phyloP scores from a whole-genome alignment of 2,797 vertebrate genomes.

The Babyrousa celebensis region DNA sequence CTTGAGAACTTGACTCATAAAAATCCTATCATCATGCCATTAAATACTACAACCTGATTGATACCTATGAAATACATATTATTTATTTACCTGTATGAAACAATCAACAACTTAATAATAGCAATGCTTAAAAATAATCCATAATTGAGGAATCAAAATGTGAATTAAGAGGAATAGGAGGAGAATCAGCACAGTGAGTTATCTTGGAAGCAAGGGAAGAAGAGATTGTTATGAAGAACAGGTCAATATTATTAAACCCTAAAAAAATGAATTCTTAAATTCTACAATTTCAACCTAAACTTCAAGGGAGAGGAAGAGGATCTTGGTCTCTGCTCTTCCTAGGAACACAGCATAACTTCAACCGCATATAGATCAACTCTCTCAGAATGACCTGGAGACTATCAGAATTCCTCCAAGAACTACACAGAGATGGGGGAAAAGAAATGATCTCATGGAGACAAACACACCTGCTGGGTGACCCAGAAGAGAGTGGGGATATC shows the following conservation, averaged over 20 bases:
- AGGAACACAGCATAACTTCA: no score
- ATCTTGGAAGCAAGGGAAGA: no score
- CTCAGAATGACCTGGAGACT: no score
- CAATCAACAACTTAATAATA: background rate
- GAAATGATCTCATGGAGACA: no score
- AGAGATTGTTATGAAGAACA: background rate
- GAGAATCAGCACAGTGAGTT: background rate
- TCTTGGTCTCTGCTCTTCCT: no score
- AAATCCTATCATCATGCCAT: background rate
- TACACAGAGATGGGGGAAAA: no score
- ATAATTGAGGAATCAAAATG: background rate
- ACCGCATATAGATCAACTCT: no score
- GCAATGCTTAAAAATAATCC: background rate
- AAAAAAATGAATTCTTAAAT: background rate
- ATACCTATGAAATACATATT: background rate
- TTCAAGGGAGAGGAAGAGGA: no score
- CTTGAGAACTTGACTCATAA: background rate
- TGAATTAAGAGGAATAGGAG: background rate
- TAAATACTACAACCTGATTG: background rate
- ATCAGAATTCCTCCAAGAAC: no score
- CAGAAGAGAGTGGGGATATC: no score
- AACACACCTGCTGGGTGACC: no score
- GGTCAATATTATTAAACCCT: background rate
- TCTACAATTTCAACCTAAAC: background rate
- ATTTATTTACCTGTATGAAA: background rate